Base-by-base conservation (phyloP, 2,888 invertebrate genomes). In the Stegophylla sp. region DNA sequence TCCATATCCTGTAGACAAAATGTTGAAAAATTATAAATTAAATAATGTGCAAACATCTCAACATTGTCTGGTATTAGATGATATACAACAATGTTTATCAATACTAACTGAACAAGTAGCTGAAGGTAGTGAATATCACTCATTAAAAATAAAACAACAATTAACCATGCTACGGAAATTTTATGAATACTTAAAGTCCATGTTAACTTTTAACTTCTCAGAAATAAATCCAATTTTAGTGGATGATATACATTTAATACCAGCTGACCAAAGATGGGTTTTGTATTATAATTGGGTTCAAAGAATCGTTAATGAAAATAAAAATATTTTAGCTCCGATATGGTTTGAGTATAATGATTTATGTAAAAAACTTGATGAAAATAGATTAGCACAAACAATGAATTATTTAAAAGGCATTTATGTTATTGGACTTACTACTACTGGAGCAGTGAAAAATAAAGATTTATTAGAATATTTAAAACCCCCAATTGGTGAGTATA, bases 401-500 rank as follows among this genome's bases (percentile, higher is more conserved):
- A 34, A 79, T 63, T 61, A 63, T 71, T 41, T 79, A 23, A n/a
- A 79, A 17, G 71, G 59, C 15, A 71, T 71, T 23, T 51, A 79
- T 79, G 71, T 79, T 20, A 71, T 79, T 61, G 79, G 79, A 23
- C 69, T 79, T 41, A 79, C 79, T 4, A 71, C 79, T 28, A 79
- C 79, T 48, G 79, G 79, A 71, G 79, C 79, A 71, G 79, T 79
- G 61, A 79, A 79, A 71, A 79, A 79, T 23, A 79, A 79, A 79
- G 79, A 79, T 20, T 41, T 79, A 63, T 63, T 79, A 71, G 79
- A 79, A 61, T 48, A 26, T 61, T 71, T 79, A 41, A 63, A 79
- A 79, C 79, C 79, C 61, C 79, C 79, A 34, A 79, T 79, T 61
- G 79, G 79, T 79, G 51, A 79, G 79, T 79, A 34, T 34, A 34